Evolutionary conservation across 1,140 invertebrate species (phyloP).

Genomic region (Drosophila insularis): DNA sequence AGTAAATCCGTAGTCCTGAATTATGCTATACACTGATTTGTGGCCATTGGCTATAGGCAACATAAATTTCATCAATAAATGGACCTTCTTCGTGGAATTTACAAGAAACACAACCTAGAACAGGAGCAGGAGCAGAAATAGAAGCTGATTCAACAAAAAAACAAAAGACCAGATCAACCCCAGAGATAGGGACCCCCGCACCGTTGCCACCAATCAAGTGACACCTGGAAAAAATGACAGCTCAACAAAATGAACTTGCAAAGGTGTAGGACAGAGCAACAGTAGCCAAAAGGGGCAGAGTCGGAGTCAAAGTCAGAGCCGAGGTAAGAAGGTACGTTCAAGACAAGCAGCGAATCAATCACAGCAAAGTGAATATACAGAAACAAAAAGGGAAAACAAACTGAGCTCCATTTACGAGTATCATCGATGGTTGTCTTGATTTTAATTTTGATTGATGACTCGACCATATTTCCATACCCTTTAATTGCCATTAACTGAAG

Average conservation of each 20-base stretch:
- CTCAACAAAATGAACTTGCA: conserved; percentile 46
- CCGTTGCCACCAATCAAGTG: background rate
- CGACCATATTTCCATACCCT: conserved; percentile 16
- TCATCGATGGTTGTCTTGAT: conserved; percentile 50
- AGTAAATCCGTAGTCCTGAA: conserved; percentile 21
- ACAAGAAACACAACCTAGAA: background rate
- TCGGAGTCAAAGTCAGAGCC: background rate
- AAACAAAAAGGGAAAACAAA: conserved; percentile 34
- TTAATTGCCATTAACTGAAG: too few species aligned
- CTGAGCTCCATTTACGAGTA: conserved; percentile 45
- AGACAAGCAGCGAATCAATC: conserved; percentile 22
- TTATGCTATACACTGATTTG: conserved; percentile 66
- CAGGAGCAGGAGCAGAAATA: background rate
- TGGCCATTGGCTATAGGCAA: conserved; percentile 52
- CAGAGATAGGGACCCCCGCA: background rate
- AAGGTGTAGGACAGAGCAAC: background rate
- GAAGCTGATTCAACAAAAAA: background rate
- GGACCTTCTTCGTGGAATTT: conserved; percentile 42
- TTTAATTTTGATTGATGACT: conserved; percentile 76
- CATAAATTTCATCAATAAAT: conserved; percentile 48
- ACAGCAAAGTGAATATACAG: conserved; percentile 23
- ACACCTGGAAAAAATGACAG: conserved; percentile 49
- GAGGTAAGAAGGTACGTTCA: background rate
- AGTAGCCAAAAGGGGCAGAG: background rate
- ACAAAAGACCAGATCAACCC: background rate